Evolutionary conservation across 2,797 vertebrate genomes (phyloP), one percentile per base, ranked within the genome.

Genomic region (Anas flavirostris): DNA sequence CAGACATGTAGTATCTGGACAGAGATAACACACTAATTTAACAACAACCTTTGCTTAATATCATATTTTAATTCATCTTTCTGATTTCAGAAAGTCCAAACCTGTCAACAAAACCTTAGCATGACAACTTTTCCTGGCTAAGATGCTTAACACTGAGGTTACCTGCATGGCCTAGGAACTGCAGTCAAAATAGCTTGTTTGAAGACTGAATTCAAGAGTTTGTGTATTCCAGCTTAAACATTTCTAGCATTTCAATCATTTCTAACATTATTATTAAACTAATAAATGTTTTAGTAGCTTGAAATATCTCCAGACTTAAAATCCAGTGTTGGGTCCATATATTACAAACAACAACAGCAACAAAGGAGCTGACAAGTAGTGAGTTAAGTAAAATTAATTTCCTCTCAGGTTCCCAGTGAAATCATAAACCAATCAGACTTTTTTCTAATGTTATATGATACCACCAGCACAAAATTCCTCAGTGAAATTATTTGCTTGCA

Each of bases 341-440:
- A 72, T 78, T 94, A 91, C 53, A 82, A 95, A 87, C 63, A 91
- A 86, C 59, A 97, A 93, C 78, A 95, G 77, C 89, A 96, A 95
- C 82, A 96, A 95, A 91, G 77, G 58, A 90, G 29, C 29, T 97
- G 95, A 96, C 94, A 96, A 89, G 93, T 50, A 86, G 80, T 68
- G 50, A 93, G 86, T 92, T 95, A 96, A 96, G 94, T 55, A 90
- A 82, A 96, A 96, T 95, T 95, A 95, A 95, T 96, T 96, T 93
- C 69, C 78, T 82, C 94, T 91, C 80, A 77, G 82, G 39, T 93
- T 94, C 94, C 89, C 91, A 81, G 82, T 56, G 82, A 96, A 96
- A 92, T 89, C 86, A 86, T 96, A 96, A 96, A 96, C 67, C 90
- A 94, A 94, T 90, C 94, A 92, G 84, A 88, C 23, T 53, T 95